A percentile compares a stretch with the other conserved stretches of the same genome.
Conservation (phyloP, 1,140 invertebrate genomes). For the Drosophila santomea region DNA sequence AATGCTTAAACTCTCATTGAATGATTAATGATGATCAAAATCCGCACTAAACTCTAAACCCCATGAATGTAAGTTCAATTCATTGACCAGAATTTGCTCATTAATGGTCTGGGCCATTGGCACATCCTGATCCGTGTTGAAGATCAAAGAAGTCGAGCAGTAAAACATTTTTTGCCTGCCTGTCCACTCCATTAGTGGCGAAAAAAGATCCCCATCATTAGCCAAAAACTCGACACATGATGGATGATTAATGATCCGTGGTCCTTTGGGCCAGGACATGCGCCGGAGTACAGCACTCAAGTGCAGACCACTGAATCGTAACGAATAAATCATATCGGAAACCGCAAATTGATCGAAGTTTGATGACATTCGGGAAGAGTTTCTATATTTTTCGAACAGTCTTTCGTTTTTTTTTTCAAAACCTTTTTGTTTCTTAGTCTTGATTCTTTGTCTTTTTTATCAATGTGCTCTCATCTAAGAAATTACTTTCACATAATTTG, state of each 20-base stretch:
- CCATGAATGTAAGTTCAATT: slow-evolving; percentile 43
- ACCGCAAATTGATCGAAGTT: slow-evolving; percentile 79
- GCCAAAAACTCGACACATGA: slow-evolving; percentile 35
- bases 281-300: slow-evolving; percentile 54
- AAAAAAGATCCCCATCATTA: slow-evolving; percentile 69
- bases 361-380: slow-evolving; percentile 64
- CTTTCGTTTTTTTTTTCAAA: slow-evolving; percentile 27
- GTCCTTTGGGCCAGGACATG: slow-evolving; percentile 47
- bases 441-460: slow-evolving; percentile 56
- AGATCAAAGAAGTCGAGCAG: slow-evolving; percentile 29
- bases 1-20: slow-evolving; percentile 2
- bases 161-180: slow-evolving; percentile 45
- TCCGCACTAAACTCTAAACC: slow-evolving; percentile 30
- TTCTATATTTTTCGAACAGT: slow-evolving; percentile 16
- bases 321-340: slow-evolving; percentile 67
- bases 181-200: slow-evolving; percentile 66
- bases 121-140: slow-evolving; percentile 28
- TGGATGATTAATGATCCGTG: slow-evolving; percentile 69
- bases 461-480: slow-evolving; percentile 74
- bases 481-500: slow-evolving; percentile 79
- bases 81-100: slow-evolving; percentile 50
- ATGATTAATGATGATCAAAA: slow-evolving; percentile 65
- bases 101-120: slow-evolving; percentile 28
- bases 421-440: slow-evolving; percentile 26
- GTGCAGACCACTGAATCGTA: slow-evolving; percentile 69